Evolutionary conservation across 2,797 vertebrate species (phyloP), one percentile per base, ranked within the genome.

Genomic region (Hydrophis major): DNA sequence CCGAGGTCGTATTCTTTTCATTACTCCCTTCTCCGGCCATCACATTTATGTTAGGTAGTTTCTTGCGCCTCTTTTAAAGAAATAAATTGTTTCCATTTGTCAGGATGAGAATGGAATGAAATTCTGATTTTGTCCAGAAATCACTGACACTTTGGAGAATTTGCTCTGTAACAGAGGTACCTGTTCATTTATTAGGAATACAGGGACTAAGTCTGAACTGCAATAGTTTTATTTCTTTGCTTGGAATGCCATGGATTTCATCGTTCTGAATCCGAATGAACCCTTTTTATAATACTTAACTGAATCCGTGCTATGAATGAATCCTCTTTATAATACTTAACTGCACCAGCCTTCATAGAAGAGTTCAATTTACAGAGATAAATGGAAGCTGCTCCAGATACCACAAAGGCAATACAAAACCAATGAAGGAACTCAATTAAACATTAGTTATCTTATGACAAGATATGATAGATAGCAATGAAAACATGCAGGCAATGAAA

Each of bases 291-390:
- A 96, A 88, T 92, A 92, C 95, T 95, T 95, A 95, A 95, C 90
- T 90, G 59, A 32, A 32, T 32, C 32, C 32, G 1, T 32, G 32
- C 32, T 32, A 32, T 32, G 32, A 32, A 86, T 0, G 0, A 92
- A 92, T 94, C 93, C 66, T 89, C 93, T 96, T 87, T 94, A 66
- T 90, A 96, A 88, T 92, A 92, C 95, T 95, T 95, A 95, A 95
- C 90, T 90, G 59, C 94, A 93, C 42, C 59, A 94, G 93, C 69
- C 93, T 95, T 92, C 93, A 87, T 92, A 61, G 78, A 89, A 22
- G 2, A 53, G 92, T 96, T 95, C 87, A 92, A 0, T 95, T 95
- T 96, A 88, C 27, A 92, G 91, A 94, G 89, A 94, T 92, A 94
- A 95, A 94, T 95, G 42, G 56, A 83, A 96, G 22, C 87, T 94